These are phyloP conservation scores for Actinostola sp. DNA, from an alignment of 92 coral and sea anemone genomes.

Conservation along the genomic window DNA sequence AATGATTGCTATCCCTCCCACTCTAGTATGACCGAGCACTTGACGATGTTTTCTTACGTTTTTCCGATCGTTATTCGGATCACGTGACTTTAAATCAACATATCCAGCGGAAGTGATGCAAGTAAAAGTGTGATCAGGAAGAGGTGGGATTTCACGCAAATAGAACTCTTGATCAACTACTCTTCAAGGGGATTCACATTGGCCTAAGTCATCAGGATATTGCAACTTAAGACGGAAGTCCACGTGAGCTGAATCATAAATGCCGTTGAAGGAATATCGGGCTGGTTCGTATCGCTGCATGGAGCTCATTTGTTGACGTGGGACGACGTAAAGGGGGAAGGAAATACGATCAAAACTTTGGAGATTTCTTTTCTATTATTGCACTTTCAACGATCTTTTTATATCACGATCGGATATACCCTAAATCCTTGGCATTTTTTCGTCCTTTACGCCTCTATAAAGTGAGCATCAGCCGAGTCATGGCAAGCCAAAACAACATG, in stretches of 20 bases:
- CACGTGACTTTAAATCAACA: conserved; percentile 10
- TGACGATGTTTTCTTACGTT: too few relatives aligned
- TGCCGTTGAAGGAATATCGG: neutral
- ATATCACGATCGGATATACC: conserved; percentile 32
- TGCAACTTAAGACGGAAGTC: conserved; percentile 15
- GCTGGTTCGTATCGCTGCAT: too few relatives aligned
- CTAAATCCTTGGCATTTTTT: conserved; percentile 21
- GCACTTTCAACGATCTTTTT: conserved; percentile 1
- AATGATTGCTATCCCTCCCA: too few relatives aligned
- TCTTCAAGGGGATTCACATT: neutral
- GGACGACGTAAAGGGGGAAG: neutral
- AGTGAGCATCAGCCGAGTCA: neutral
- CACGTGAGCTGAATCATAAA: conserved; percentile 9
- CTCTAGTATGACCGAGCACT: too few relatives aligned
- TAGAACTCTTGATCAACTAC: neutral
- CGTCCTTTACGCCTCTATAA: conserved; percentile 26
- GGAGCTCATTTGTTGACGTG: conserved; percentile 3
- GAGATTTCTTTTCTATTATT: neutral
- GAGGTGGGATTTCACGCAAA: conserved; percentile 9
- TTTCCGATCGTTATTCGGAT: conserved; percentile 1
- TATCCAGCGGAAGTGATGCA: conserved; percentile 22
- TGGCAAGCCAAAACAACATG: conserved; percentile 27
- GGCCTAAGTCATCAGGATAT: neutral
- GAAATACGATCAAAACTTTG: conserved; percentile 7
- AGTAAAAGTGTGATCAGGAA: conserved; percentile 12